Evolutionary conservation across 2,113 vertebrate species (phyloP).

Genomic region (Thalassoma bifasciatum): DNA sequence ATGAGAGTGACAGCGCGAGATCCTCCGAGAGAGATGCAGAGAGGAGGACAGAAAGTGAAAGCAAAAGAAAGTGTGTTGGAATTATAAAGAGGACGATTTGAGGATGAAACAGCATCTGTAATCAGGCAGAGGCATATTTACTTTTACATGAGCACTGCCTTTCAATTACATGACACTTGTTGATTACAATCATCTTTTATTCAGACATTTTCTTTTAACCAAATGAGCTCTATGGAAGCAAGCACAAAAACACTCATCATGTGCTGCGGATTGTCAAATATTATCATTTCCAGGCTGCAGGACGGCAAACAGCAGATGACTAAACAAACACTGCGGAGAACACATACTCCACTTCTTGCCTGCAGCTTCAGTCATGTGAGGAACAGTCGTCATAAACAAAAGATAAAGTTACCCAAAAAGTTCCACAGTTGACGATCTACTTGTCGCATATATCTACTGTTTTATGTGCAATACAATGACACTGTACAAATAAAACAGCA

Average conservation of each 20-base stretch:
- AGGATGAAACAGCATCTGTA: not conserved
- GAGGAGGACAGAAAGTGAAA: constrained; percentile 5
- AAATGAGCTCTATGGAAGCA: constrained; percentile 26
- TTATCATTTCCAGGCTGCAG: constrained; percentile 40
- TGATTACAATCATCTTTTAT: constrained; percentile 32
- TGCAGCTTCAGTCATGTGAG: constrained; percentile 28
- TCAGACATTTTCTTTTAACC: not conserved
- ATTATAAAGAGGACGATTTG: not conserved
- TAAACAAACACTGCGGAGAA: constrained; percentile 42
- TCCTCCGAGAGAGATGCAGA: constrained; percentile 26
- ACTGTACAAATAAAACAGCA: not conserved
- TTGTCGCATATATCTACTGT: not conserved
- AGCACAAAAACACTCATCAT: constrained; percentile 28
- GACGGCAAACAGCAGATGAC: constrained; percentile 56
- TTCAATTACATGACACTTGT: constrained; percentile 35
- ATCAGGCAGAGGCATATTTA: constrained; percentile 21
- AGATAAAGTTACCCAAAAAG: not conserved
- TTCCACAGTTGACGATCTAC: not conserved
- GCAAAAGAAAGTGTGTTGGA: not conserved
- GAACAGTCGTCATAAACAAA: not conserved
- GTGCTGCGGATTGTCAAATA: constrained; percentile 50
- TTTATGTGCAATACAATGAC: not conserved
- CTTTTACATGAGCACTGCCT: constrained; percentile 1
- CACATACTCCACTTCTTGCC: constrained; percentile 13
- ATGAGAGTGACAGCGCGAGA: constrained; percentile 44